Percentiles rank a stretch among this genome's conserved stretches.
phyloP scores from a whole-genome alignment of 1,140 invertebrate species.

The Drosophila athabasca region DNA sequence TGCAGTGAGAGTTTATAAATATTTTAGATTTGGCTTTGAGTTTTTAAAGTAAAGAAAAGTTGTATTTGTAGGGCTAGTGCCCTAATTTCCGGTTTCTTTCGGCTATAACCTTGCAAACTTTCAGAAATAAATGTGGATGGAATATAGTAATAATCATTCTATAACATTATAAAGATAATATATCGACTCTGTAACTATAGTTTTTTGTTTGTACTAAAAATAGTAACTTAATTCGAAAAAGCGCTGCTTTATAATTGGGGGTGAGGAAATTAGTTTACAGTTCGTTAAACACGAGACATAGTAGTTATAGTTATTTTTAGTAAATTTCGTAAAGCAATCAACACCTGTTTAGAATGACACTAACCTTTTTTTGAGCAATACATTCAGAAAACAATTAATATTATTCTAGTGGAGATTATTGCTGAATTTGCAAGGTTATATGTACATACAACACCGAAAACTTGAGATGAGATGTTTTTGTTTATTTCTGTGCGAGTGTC shows the following conservation, averaged over 20 bases:
- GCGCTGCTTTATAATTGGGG: no score
- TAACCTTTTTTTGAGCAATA: conserved; percentile 29
- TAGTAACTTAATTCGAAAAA: neutral
- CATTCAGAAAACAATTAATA: neutral
- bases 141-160: neutral
- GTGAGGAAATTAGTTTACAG: neutral
- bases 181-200: no score
- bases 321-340: no score
- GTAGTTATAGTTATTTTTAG: no score
- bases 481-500: conserved; percentile 42
- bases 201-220: no score
- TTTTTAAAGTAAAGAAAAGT: conserved; percentile 33
- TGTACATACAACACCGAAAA: no score
- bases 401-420: neutral
- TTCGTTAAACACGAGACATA: no score
- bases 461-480: conserved; percentile 1
- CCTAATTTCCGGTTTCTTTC: conserved; percentile 20
- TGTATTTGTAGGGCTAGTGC: conserved; percentile 33
- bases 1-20: conserved; percentile 44
- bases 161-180: neutral
- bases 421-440: conserved; percentile 26
- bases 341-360: neutral
- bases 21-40: conserved; percentile 38
- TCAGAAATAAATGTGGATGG: neutral
- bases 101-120: conserved; percentile 37